A percentile compares a stretch with the other conserved stretches of the same genome.
phyloP scores from a whole-genome alignment of 2,113 vertebrate species.

The Heloderma charlesbogerti region DNA sequence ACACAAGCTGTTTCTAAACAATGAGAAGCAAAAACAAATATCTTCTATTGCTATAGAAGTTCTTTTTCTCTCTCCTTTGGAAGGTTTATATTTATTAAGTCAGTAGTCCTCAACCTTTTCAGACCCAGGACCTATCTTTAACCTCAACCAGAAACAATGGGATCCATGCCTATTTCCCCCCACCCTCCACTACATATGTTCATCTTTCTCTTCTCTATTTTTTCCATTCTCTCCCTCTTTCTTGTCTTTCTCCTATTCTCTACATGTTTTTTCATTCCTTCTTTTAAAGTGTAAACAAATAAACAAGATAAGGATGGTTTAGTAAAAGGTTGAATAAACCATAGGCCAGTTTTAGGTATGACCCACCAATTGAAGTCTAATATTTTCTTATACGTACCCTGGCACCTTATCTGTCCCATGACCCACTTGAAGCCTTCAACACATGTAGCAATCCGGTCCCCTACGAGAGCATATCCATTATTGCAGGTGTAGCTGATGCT shows the following conservation, averaged over 20 bases:
- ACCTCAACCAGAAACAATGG: background rate
- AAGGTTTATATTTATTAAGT: background rate
- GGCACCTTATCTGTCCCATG: slow-evolving; percentile 77
- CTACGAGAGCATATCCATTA: slow-evolving; percentile 80
- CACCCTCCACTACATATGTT: background rate
- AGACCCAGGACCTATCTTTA: background rate
- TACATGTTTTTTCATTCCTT: background rate
- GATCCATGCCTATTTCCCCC: background rate
- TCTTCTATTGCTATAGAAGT: slow-evolving; percentile 9
- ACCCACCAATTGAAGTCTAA: background rate
- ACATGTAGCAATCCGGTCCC: slow-evolving; percentile 83
- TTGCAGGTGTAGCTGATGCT: slow-evolving; percentile 85
- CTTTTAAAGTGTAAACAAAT: background rate
- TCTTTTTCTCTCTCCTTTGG: background rate
- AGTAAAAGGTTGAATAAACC: background rate
- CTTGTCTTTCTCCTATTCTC: background rate
- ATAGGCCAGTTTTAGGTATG: background rate
- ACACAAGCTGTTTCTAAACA: slow-evolving; percentile 77
- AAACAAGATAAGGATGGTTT: background rate
- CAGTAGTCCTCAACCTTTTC: background rate
- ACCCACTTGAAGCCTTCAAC: slow-evolving; percentile 82
- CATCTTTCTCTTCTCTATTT: background rate
- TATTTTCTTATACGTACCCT: slow-evolving; percentile 78
- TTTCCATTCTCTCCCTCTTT: background rate
- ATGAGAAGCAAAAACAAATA: background rate